Conservation (phyloP, 2,113 vertebrate species). For the Pterocles burchelli region DNA sequence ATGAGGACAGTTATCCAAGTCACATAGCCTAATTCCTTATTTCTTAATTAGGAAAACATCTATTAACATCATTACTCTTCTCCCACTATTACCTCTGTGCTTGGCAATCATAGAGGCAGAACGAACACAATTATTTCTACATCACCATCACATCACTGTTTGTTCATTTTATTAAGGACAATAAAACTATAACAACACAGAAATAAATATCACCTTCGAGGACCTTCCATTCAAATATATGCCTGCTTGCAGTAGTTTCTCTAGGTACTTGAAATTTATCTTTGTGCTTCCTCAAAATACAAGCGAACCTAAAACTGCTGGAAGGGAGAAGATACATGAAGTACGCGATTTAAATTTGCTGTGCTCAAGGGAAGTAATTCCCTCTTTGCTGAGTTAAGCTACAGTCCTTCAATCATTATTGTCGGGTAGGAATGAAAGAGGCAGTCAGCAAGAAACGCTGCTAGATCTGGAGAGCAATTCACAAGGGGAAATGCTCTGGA, state of each 20-base stretch:
- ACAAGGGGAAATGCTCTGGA: not conserved
- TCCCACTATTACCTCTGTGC: not conserved
- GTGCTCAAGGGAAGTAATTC: not conserved
- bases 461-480: not conserved
- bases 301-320: not conserved
- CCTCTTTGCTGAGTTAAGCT: not conserved
- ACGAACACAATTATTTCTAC: not conserved
- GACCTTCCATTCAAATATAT: not conserved
- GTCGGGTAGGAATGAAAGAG: constrained; percentile 7
- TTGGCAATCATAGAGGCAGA: not conserved
- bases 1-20: not conserved
- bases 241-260: not conserved
- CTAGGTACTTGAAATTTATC: not conserved
- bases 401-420: not conserved
- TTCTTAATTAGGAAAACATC: not conserved
- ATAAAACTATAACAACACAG: not conserved
- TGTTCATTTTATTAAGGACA: not conserved
- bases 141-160: not conserved
- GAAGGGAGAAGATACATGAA: not conserved
- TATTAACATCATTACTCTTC: not conserved
- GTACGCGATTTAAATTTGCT: not conserved
- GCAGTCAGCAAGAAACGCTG: not conserved
- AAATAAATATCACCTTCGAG: not conserved
- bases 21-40: accelerated
- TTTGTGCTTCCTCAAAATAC: not conserved